Evolutionary conservation across 1,140 invertebrate species (phyloP).

Genomic region (roundworm (Caenorhabditis elegans)): DNA sequence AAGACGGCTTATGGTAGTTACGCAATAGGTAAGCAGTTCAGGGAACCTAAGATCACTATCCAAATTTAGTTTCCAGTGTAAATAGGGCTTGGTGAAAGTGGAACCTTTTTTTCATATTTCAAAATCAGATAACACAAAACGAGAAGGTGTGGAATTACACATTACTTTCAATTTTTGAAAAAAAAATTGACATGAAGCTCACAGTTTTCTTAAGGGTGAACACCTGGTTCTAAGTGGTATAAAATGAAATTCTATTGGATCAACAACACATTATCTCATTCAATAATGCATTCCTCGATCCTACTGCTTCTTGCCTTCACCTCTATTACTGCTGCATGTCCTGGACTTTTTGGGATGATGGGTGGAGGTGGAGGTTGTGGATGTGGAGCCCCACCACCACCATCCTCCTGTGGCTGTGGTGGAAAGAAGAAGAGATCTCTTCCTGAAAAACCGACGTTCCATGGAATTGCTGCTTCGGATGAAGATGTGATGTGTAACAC

Average conservation of each 20-base stretch:
- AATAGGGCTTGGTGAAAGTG: too few species aligned
- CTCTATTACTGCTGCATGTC: background rate
- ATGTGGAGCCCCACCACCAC: background rate
- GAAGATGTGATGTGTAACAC: background rate
- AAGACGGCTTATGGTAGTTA: too few species aligned
- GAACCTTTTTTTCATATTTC: too few species aligned
- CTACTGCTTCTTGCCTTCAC: background rate
- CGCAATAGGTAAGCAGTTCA: too few species aligned
- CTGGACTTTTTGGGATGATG: slow-evolving; percentile 2
- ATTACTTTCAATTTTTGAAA: too few species aligned
- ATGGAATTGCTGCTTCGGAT: background rate
- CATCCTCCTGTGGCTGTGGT: background rate
- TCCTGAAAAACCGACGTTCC: background rate
- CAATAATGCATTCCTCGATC: background rate
- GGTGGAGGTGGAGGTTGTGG: background rate
- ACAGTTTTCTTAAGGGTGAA: too few species aligned
- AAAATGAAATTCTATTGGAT: background rate
- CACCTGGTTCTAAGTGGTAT: background rate
- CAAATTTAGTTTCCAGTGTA: too few species aligned
- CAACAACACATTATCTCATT: background rate
- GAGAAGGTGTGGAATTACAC: background rate
- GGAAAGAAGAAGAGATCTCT: slow-evolving; percentile 17
- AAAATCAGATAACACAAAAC: too few species aligned
- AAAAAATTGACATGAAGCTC: background rate
- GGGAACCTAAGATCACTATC: too few species aligned